Base-by-base conservation (phyloP, 1,140 invertebrate genomes). In the Cotesia typhae region DNA sequence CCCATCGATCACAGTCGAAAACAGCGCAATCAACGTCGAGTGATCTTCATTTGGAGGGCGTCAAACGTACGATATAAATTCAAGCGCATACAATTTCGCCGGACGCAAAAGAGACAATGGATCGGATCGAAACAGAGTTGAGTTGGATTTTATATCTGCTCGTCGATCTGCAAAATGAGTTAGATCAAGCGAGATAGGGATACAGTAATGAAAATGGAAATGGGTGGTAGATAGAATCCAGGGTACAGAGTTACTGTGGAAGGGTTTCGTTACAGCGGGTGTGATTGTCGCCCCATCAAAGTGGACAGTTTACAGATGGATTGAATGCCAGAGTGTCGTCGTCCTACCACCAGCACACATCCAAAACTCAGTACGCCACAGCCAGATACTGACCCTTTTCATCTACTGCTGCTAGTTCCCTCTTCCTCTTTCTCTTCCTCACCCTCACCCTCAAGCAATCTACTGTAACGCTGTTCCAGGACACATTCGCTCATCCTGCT, bases 201-300 rank as follows among this genome's bases (percentile, higher is more conserved):
- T 59, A 64, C 20, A 14, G 61, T 38, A 71, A 71, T 53, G 61
- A 52, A 51, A 38, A n/a, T 14, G 20, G 10, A n/a, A 38, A 17
- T 52, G 70, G 28, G 10, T 28, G 59, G 20, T 57, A 14, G 53
- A 61, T 70, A 41, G 14, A 70, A 38, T 47, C 35, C 36, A 35
- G 36, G 12, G 64, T 41, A 55, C 57, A 61, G 41, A 6, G 41
- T 59, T 65, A 41, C 10, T 17, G 28, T 20, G 35, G 12, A 63
- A 65, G 72, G 63, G 53, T 76, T 84, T 82, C 80, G 83, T 85
- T 82, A 83, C 83, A 84, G 78, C 80, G 75, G 79, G 82, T 82
- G 83, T 82, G 83, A 85, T 85, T 85, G 84, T 85, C 84, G 82
- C 81, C 77, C 82, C 79, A 85, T 85, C 83, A 84, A 85, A 85